Base-by-base conservation (phyloP, 2,113 vertebrate genomes). In the Eupsittula cactorum region DNA sequence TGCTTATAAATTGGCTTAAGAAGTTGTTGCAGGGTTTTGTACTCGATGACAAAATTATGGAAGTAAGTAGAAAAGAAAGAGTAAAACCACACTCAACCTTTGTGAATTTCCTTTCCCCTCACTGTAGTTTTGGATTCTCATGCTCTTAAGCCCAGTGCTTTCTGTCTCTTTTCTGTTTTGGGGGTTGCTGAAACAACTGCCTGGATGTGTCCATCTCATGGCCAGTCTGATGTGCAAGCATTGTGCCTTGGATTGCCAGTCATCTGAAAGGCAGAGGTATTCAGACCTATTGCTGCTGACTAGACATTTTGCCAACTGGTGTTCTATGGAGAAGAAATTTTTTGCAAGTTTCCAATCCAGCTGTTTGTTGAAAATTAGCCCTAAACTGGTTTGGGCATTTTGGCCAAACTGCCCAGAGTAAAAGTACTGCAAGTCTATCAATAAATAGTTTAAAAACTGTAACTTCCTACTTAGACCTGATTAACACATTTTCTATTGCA, bases 301-400 rank as follows among this genome's bases (percentile, higher is more conserved):
- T 49, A 46, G 57, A 41, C 8, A 1, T 62, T 69, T 81, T 77
- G 44, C 44, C 85, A 82, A 1, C 35, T 69, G n/a, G 57, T 60
- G 7, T 64, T 55, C 59, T 69, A 24, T 69, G 47, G 33, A 73
- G 33, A 67, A 93, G 77, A 41, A 57, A n/a, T 73, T 49, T 67
- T 68, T 42, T 59, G 55, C 68, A 90, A 10, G 19, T 27, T 77
- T 16, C 37, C 31, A 59, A 9, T 63, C 67, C 41, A 83, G 41
- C 57, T 79, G 62, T 47, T 89, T 29, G 83, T 68, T 74, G 69
- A 52, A 69, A 81, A 92, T n/a, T 44, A 64, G 86, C 33, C 19
- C 9, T 31, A 39, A 79, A 33, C 2, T 4, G 13, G 17, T 24
- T 85, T 33, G 19, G 29, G 29, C 52, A 42, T 59, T 39, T 74